phyloP scores from a whole-genome alignment of 1,140 invertebrate genomes.

The Capitella teleta region DNA sequence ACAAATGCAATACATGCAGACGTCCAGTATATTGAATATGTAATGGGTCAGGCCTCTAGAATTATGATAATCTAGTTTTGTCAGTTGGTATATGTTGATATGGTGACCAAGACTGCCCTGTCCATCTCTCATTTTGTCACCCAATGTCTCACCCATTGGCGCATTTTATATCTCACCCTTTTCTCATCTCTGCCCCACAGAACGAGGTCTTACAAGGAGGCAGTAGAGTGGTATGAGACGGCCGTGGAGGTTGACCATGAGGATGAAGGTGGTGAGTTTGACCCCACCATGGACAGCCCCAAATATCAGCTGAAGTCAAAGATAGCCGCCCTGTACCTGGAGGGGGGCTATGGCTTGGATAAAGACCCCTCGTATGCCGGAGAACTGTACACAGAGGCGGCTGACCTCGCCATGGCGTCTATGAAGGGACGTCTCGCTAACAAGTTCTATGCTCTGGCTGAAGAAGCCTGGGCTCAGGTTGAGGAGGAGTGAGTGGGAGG shows the following conservation, averaged over 20 bases:
- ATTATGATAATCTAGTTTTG: too few relatives aligned
- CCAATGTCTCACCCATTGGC: too few relatives aligned
- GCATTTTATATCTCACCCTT: background rate
- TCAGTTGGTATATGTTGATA: too few relatives aligned
- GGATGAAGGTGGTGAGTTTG: constrained; percentile 43
- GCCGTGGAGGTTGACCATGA: constrained; percentile 38
- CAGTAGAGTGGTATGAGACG: constrained; percentile 43
- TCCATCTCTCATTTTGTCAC: too few relatives aligned
- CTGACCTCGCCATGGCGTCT: constrained; percentile 46
- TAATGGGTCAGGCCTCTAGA: too few relatives aligned
- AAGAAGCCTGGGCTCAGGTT: constrained; percentile 38
- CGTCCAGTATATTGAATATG: too few relatives aligned
- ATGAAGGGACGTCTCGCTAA: constrained; percentile 50
- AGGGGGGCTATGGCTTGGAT: constrained; percentile 42
- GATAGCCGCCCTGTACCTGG: constrained; percentile 44
- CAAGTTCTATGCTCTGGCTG: constrained; percentile 48
- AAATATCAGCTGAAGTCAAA: constrained; percentile 43
- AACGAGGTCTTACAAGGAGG: constrained; percentile 38
- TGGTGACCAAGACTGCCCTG: background rate
- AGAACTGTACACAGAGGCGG: constrained; percentile 47
- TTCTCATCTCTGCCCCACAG: constrained; percentile 19
- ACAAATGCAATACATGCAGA: too few relatives aligned
- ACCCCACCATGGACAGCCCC: constrained; percentile 37
- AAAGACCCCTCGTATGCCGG: constrained; percentile 44
- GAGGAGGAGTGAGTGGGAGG: constrained; percentile 18